These are phyloP conservation scores for Dinoponera quadriceps DNA, from an alignment of 1,140 invertebrate genomes.

Conservation along the genomic window DNA sequence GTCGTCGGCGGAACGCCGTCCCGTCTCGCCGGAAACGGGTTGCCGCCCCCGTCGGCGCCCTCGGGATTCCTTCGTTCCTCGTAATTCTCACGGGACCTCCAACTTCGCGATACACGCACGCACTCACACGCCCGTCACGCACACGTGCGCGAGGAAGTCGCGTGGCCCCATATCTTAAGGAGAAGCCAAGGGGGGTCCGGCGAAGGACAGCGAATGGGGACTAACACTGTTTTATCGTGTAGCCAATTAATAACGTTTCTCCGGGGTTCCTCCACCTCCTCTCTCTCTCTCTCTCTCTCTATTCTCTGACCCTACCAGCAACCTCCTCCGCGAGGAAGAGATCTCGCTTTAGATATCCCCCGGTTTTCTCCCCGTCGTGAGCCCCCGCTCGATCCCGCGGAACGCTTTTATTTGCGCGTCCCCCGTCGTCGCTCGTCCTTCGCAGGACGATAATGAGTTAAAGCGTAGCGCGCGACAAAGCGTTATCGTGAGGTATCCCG, in stretches of 20 bases:
- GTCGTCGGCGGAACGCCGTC: too few relatives aligned
- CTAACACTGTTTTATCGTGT: slow-evolving; percentile 85
- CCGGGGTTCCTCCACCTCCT: slow-evolving; percentile 55
- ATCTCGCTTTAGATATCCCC: slow-evolving; percentile 76
- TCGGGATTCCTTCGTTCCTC: slow-evolving; percentile 42
- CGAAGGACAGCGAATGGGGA: slow-evolving; percentile 79
- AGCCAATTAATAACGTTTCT: slow-evolving; percentile 84
- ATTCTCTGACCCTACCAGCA: slow-evolving; percentile 28
- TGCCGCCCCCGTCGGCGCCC: slow-evolving; percentile 15
- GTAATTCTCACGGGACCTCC: slow-evolving; percentile 57
- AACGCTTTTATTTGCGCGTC: slow-evolving; percentile 26
- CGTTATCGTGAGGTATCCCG: not conserved
- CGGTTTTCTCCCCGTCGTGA: slow-evolving; percentile 17
- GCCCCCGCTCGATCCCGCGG: slow-evolving; percentile 22
- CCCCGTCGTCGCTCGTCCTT: not conserved
- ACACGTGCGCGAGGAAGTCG: slow-evolving; percentile 78
- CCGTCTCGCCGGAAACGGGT: slow-evolving; percentile 44
- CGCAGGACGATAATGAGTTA: slow-evolving; percentile 33
- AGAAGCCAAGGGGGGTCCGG: slow-evolving; percentile 80
- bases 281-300: slow-evolving; percentile 52
- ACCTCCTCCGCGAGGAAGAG: slow-evolving; percentile 67
- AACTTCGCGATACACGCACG: slow-evolving; percentile 58
- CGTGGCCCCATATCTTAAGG: slow-evolving; percentile 83
- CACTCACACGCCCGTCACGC: slow-evolving; percentile 65
- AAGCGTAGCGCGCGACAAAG: not conserved